Evolutionary conservation across 2,888 invertebrate genomes (phyloP).

Genomic region (Zygogramma bicolorata): DNA sequence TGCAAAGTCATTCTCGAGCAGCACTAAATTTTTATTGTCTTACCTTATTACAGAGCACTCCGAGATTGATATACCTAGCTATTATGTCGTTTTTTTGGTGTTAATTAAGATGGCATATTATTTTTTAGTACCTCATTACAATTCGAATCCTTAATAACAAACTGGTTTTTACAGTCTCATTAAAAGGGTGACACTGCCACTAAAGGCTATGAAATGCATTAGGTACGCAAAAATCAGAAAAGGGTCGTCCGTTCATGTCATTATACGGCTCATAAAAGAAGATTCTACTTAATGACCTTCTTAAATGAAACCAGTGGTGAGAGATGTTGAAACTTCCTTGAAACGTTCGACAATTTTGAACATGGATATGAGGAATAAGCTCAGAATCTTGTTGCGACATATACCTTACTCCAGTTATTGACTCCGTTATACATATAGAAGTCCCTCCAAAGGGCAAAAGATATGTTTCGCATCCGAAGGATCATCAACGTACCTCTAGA

Average conservation of each 20-base stretch:
- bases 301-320: slow-evolving; percentile 23
- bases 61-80: slow-evolving; percentile 45
- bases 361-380: too few relatives aligned
- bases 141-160: slow-evolving; percentile 44
- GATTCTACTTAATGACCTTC: slow-evolving; percentile 37
- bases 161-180: slow-evolving; percentile 42
- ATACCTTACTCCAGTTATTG: too few relatives aligned
- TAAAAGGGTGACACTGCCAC: slow-evolving; percentile 46
- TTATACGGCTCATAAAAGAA: slow-evolving; percentile 40
- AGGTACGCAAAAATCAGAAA: slow-evolving; percentile 39
- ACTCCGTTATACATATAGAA: too few relatives aligned
- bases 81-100: slow-evolving; percentile 44
- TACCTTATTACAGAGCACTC: slow-evolving; percentile 45
- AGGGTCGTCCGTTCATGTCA: slow-evolving; percentile 19
- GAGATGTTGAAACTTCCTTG: not conserved
- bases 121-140: slow-evolving; percentile 52
- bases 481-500: too few relatives aligned
- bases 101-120: slow-evolving; percentile 52
- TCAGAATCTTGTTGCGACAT: too few relatives aligned
- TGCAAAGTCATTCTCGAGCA: slow-evolving; percentile 56
- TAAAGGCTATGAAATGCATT: slow-evolving; percentile 44
- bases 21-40: slow-evolving; percentile 50
- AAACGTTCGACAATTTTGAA: too few relatives aligned
- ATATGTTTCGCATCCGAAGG: too few relatives aligned
- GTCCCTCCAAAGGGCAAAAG: too few relatives aligned